These are phyloP conservation scores for Corvus hawaiiensis DNA, from an alignment of 2,113 vertebrate genomes.

Conservation along the genomic window DNA sequence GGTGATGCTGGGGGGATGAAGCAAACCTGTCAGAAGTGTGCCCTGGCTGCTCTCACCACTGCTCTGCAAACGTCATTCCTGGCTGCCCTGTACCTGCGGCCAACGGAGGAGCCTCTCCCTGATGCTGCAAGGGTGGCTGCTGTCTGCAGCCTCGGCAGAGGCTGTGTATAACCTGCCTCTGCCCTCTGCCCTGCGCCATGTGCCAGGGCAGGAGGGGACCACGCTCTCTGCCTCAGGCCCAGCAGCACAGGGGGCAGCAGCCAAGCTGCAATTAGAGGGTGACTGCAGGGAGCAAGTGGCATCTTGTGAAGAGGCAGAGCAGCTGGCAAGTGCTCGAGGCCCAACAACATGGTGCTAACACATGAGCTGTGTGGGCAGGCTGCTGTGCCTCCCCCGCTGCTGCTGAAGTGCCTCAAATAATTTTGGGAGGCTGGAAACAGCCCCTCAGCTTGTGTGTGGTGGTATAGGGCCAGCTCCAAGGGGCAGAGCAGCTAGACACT, in stretches of 20 bases:
- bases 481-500: background rate
- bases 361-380: background rate
- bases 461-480: background rate
- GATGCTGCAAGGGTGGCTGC: background rate
- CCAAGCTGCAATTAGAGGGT: background rate
- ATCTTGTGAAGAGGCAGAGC: background rate
- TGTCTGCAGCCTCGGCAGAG: background rate
- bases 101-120: background rate
- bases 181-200: background rate
- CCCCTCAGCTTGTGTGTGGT: background rate
- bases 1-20: background rate
- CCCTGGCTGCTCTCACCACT: background rate
- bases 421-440: background rate
- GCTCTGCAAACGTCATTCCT: background rate
- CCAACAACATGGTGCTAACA: background rate
- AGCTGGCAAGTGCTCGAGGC: background rate
- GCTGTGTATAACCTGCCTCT: background rate
- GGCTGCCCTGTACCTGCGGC: background rate
- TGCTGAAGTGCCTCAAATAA: background rate
- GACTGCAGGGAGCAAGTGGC: background rate
- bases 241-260: background rate
- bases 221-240: background rate
- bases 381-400: background rate
- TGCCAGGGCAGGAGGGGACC: background rate
- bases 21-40: background rate